Evolutionary conservation across 2,888 invertebrate species (phyloP), one percentile per base, ranked within the genome.

Genomic region (Unio delphinus): DNA sequence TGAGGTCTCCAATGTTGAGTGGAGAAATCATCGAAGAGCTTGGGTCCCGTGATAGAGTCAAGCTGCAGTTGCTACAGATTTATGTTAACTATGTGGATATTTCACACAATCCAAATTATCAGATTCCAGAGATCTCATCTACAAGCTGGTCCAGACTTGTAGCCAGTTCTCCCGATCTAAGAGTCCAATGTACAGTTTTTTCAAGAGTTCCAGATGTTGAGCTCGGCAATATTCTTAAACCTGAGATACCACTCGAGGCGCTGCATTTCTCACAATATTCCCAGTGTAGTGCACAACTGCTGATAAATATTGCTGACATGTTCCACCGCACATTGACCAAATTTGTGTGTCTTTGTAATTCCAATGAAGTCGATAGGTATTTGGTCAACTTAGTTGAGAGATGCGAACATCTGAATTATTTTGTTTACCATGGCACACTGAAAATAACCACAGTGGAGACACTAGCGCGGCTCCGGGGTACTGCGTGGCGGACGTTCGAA

Each of bases 1-100:
- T 87, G 7, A 73, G 85, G 34, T 83, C 85, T 5, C 79, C 82
- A 0, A 86, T 87, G 86, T 55, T 87, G 8, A 78, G 73, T 58
- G 74, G 81, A 57, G 78, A 82, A 1, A 59, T 86, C 8, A 45
- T 87, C 4, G 20, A 69, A 59, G 74, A 76, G 57, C 68, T 87
- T 4, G 74, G 81, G 1, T 71, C 74, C 2, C 61, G 68, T 23
- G 73, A 73, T 1, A 72, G 84, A 65, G 65, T 68, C n/a, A 81
- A 75, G 62, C 72, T 87, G 15, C 57, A 79, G 28, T 23, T 68
- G 3, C 68, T 87, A 26, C 72, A 81, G 45, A 76, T 87, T 8
- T 76, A 84, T 26, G 75, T 87, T 4, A 82, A 81, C 8, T 86
- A 80, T 66, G 67, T 79, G 5, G 61, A 74, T 59, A 72, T 72